Evolutionary conservation across 2,113 vertebrate genomes (phyloP), one percentile per base, ranked within the genome.

Genomic region (Notothenia coriiceps): DNA sequence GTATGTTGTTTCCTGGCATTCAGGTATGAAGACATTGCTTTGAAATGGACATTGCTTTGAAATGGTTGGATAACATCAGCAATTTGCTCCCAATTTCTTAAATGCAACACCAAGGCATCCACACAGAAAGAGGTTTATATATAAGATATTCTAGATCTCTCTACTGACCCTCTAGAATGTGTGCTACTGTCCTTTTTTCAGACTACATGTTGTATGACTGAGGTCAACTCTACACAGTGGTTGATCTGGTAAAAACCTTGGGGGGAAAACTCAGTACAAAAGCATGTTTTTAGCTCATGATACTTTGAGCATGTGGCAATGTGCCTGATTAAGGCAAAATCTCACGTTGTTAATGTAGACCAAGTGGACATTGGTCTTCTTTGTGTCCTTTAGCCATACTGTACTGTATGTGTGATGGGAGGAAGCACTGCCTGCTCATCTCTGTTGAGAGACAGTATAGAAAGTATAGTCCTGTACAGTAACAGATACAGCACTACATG

Each of bases 381-480:
- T 83, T 90, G 83, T 90, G 6, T 72, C 18, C 10, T 18, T 10
- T 52, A 6, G 10, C 43, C 60, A 61, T 54, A 49, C 46, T 59
- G 29, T 51, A 51, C 22, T 51, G 10, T 33, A 52, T n/a, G 49
- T 74, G 47, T 43, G 0, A 74, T 59, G 71, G 69, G 69, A 74
- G 67, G 51, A 86, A 81, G 54, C 56, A 3, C 62, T 74, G 70
- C 68, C 70, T 66, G 63, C 67, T 70, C 13, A 50, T 68, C 20
- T 64, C 69, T 22, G 60, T 64, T 2, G 44, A 33, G 40, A 80
- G 66, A 81, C 71, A 43, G 11, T 74, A 82, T 57, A 13, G 78
- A 67, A 56, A 77, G 22, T 63, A 70, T 25, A 22, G 46, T 51
- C 54, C 69, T 25, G 69, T 78, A 81, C 80, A 50, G 60, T 86